Percentiles rank a stretch among this genome's conserved stretches.
Conservation (phyloP, 2,113 vertebrate species). For the Clupea harengus region DNA sequence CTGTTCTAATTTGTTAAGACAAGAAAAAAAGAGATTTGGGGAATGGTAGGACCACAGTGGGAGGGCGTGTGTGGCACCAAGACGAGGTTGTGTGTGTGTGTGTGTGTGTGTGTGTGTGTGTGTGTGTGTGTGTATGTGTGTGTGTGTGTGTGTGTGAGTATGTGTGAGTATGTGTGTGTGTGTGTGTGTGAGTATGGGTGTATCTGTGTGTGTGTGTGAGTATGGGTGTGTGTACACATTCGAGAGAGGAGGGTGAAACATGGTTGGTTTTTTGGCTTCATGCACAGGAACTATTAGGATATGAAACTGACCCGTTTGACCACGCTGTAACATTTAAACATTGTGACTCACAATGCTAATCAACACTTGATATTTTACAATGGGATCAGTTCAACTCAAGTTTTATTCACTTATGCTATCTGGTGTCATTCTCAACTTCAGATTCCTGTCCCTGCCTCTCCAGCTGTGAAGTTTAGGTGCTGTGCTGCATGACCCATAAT, state of each 20-base stretch:
- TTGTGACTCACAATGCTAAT: not conserved
- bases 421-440: not conserved
- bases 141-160: not conserved
- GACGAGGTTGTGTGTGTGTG: conserved; percentile 22
- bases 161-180: not conserved
- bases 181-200: not conserved
- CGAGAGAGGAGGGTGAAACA: not conserved
- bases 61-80: not conserved
- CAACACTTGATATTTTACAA: not conserved
- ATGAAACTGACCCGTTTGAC: not conserved
- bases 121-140: conserved; percentile 15
- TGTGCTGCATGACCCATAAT: not conserved
- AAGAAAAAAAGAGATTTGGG: not conserved
- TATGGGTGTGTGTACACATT: not conserved
- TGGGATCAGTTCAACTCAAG: not conserved
- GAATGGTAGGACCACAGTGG: conserved; percentile 15
- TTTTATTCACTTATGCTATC: not conserved
- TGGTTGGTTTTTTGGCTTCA: not conserved
- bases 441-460: not conserved
- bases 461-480: not conserved
- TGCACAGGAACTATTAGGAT: not conserved
- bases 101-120: conserved; percentile 10
- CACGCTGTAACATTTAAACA: not conserved
- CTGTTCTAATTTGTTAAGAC: conserved; percentile 74
- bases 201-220: not conserved